Base-by-base conservation (phyloP, 2,113 vertebrate species). In the Platysteira castanea region DNA sequence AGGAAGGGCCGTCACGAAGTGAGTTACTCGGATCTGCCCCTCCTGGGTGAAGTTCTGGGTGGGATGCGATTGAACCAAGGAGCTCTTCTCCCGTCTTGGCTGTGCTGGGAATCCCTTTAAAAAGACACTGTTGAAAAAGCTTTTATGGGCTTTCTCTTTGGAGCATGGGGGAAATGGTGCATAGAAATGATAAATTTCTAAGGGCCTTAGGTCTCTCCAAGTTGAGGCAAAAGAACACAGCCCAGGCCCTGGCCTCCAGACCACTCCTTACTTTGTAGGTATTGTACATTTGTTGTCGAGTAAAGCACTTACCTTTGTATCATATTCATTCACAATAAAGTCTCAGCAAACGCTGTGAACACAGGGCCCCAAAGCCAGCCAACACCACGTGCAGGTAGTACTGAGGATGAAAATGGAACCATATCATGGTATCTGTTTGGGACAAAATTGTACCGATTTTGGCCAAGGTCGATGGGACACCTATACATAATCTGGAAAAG, bases 391-490 rank as follows among this genome's bases (percentile, higher is more conserved):
- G 9, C 44, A 19, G 27, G 23, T 52, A 44, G 18, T 60, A 7
- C 15, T 39, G 22, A 8, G 46, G 18, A 44, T 33, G 27, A 37
- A 52, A 44, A 23, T 59, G 23, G 6, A 52, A 44, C 37, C 9
- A 27, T 44, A 22, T 17, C 1, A 8, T 68, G 57, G 4, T 33
- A 11, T 46, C 5, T 13, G 17, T 22, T 12, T 39, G 15, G 7
- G 8, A 46, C 33, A 46, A 61, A 87, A 37, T 61, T 46, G 12
- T 69, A 33, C 28, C 4, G 0, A 11, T 78, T 78, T 78, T 46
- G 6, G 8, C 33, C 46, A 15, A 33, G 12, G 7, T 60, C 2
- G 0, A 9, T 19, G 15, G 13, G 28, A 33, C 8, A 24, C 12
- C 18, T 53, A 5, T 39, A 46, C 15, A 3, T 61, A 53, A 39